These are phyloP conservation scores for Crotalus helleri DNA, from an alignment of 2,113 vertebrate genomes.

Conservation along the genomic window DNA sequence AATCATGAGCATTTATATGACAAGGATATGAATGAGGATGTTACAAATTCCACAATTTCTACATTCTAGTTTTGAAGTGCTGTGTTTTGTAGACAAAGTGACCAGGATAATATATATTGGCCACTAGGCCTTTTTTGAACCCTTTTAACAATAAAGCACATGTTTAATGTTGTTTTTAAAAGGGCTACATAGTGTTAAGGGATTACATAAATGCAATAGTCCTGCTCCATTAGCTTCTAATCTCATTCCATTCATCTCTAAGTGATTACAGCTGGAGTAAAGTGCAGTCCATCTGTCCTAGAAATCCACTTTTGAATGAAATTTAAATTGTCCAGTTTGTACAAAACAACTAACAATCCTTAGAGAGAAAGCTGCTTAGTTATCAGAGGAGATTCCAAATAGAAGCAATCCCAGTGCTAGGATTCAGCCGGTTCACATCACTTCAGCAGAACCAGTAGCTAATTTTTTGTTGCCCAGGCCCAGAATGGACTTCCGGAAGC, in stretches of 20 bases:
- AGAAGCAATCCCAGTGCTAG: background rate
- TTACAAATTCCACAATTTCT: conserved; percentile 28
- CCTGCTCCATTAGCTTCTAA: background rate
- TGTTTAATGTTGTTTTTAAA: conserved; percentile 28
- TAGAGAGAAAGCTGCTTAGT: background rate
- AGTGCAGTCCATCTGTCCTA: conserved; percentile 33
- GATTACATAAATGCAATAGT: conserved; percentile 24
- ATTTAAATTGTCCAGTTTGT: conserved; percentile 13
- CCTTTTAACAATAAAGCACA: background rate
- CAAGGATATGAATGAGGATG: conserved; percentile 25
- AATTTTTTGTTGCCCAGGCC: no score
- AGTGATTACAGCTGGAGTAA: conserved; percentile 31
- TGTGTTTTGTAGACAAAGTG: conserved; percentile 1
- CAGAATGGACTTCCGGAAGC: no score
- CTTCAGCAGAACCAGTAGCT: no score
- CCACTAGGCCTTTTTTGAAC: background rate
- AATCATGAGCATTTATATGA: conserved; percentile 24
- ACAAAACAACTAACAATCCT: background rate
- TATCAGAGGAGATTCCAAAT: background rate
- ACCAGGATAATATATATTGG: conserved; percentile 13
- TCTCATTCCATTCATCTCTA: conserved; percentile 17
- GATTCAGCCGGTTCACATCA: no score
- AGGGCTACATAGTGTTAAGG: background rate
- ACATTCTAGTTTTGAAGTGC: conserved; percentile 17
- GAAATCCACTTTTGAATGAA: conserved; percentile 42